Base-by-base conservation (phyloP, 2,113 vertebrate species). In the Pongo abelii region DNA sequence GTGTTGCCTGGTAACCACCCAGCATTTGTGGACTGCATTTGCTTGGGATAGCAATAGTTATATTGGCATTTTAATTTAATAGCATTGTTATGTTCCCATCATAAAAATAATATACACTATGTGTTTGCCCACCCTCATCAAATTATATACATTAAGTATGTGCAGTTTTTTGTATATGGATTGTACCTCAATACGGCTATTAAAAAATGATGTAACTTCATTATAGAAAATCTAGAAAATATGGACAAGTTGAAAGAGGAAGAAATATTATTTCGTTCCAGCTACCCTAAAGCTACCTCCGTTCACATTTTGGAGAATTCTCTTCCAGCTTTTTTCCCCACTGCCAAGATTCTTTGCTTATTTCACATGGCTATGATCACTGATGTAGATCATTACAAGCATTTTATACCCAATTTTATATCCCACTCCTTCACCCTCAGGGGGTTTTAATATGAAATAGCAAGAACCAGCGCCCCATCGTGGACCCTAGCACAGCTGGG, bases 1-100 rank as follows among this genome's bases (percentile, higher is more conserved):
- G 91, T 55, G 97, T 97, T 94, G 50, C 98, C 74, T 95, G 96
- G 96, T 61, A 96, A 96, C 98, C 48, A 0, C 77, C 79, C 38
- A 3, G 91, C 91, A 18, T 38, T 35, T 25, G 78, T 18, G 43
- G 92, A 35, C 81, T 27, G 32, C 67, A 0, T 12, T 70, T 4
- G 4, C 69, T 75, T 88, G 64, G 87, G 79, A 67, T 57, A 57
- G 70, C 32, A 20, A 20, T 16, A 79, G 69, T 64, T 27, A 64
- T 32, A 3, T 2, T 23, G 79, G 75, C 80, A 38, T 89, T 93
- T 91, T 78, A 96, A 92, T 91, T 84, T 90, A 93, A 95, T 81
- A 67, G 96, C 50, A 0, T 88, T 94, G 70, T 92, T 95, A 93
- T 87, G 86, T 94, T 83, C 59, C 80, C 38, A 2, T 52, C 84